Evolutionary conservation across 2,888 invertebrate species (phyloP), one percentile per base, ranked within the genome.

Genomic region (Hemithea aestivaria): DNA sequence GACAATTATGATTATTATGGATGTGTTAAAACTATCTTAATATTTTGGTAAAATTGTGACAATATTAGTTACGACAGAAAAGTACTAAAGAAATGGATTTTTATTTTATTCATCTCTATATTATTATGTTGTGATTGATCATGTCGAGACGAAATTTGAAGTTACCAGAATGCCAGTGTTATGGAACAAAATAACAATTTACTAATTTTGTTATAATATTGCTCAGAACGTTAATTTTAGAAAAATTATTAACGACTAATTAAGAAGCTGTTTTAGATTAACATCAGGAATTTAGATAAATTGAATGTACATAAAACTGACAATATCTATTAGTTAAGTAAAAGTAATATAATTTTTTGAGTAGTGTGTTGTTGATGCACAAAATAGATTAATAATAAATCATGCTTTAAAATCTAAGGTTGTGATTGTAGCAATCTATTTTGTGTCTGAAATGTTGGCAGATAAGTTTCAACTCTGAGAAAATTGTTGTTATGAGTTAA

Each of bases 371-470:
- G 5, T 16, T n/a, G n/a, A 16, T 16, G 77, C 75, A 76, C 74
- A 74, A 74, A 71, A 54, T 62, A 44, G 57, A 59, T 59, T 52
- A 50, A 54, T 51, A 52, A 53, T 45, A 49, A 56, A 58, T 61
- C 60, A 64, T 59, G 66, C 68, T 72, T 73, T 69, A 73, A 70
- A 53, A 62, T 52, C 48, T 47, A 61, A 53, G 80, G 80, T 80
- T 81, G 80, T 80, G 81, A 81, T 61, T 55, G 56, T 62, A 55
- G 56, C 57, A 58, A 62, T 66, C 58, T 50, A 53, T 55, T 62
- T 58, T 57, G 58, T 61, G 58, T 62, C 47, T 38, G 54, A 30
- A 29, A 38, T 41, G 39, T 44, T 44, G 37, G 24, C 7, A n/a
- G 32, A 43, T 30, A 10, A 25, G 9, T n/a, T 32, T 21, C 21